Evolutionary conservation across 2,113 vertebrate species (phyloP), one percentile per base, ranked within the genome.

Genomic region (Clarias batrachus): DNA sequence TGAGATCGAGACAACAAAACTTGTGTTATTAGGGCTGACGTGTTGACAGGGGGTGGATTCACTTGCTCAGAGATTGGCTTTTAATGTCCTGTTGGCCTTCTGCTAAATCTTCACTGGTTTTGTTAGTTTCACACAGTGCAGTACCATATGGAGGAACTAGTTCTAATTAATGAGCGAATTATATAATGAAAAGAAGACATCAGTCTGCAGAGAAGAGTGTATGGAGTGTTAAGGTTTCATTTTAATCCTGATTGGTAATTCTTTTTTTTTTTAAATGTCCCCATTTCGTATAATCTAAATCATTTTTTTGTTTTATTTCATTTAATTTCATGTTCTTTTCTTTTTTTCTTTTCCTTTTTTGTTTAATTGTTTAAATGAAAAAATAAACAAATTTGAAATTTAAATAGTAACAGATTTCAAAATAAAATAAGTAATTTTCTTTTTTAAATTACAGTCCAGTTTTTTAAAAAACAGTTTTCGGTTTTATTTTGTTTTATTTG

Each of bases 1-100:
- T 68, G 21, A 62, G 48, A 71, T 74, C 25, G 56, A 82, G 60
- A 19, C 23, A 21, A 17, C 14, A 9, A 56, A 48, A 66, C 23
- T 84, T 25, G 59, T 80, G 80, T 74, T 73, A 60, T 33, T 74
- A 78, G 21, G 48, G 25, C 48, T 83, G 86, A 90, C 71, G 77
- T 76, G 83, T 76, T 88, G 87, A 90, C 86, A 89, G 86, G 88
- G 66, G 89, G 89, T 84, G 87, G 89, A 86, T 89, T 87, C 83
- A 62, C 84, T 83, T 77, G 70, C 63, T 89, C 83, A 78, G 79
- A 85, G 74, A 87, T 87, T 88, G 87, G 65, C 62, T 89, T 90
- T 81, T 89, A 85, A 89, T 87, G 83, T 76, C 80, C 71, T 57
- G 57, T 85, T 48, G 59, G 63, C 25, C 54, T 81, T 74, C 71